Conservation (phyloP, 2,797 vertebrate species). For the Neomorphus geoffroyi region DNA sequence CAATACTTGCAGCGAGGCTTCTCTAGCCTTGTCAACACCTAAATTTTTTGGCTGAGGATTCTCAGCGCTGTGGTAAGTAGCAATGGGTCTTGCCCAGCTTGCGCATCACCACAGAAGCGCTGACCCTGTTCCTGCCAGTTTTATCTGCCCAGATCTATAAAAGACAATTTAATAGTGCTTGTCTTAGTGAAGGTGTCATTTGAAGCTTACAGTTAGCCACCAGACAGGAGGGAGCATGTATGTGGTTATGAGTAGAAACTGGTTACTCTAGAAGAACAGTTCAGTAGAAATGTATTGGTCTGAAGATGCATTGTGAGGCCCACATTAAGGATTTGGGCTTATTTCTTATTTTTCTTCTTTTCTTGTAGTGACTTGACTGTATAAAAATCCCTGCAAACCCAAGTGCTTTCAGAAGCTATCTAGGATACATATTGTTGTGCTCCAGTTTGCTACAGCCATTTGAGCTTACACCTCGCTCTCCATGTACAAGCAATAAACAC, state of each 20-base stretch:
- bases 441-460: accelerated
- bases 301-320: background rate
- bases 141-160: background rate
- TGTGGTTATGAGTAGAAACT: background rate
- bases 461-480: background rate
- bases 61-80: background rate
- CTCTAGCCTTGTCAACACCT: background rate
- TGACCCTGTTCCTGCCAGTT: background rate
- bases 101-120: background rate
- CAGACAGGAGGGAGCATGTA: background rate
- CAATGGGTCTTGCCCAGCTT: background rate
- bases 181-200: background rate
- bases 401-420: background rate
- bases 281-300: background rate
- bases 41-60: background rate
- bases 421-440: accelerated
- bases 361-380: background rate
- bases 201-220: background rate
- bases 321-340: background rate
- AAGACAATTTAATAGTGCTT: background rate
- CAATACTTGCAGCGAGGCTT: accelerated
- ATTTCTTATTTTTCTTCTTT: background rate
- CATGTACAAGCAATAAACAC: background rate
- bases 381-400: background rate
- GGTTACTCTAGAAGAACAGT: background rate